Evolutionary conservation across 2,888 invertebrate genomes (phyloP), one percentile per base, ranked within the genome.

Genomic region (Epiperipatus broadwayi): DNA sequence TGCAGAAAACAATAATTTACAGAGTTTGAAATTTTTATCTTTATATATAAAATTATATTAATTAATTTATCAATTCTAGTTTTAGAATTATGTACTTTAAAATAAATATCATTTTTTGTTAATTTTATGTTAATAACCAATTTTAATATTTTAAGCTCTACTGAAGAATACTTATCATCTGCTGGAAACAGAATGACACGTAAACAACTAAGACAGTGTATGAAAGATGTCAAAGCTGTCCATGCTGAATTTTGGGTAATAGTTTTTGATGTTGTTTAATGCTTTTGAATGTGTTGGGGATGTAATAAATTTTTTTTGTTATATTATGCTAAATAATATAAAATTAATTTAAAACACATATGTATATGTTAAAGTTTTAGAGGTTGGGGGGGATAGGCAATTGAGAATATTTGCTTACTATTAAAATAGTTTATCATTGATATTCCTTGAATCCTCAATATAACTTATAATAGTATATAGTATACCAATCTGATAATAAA

Each of bases 171-270:
- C 50, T 52, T 70, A n/a, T 46, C 66, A 36, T 67, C 69, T 28
- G 67, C 69, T 10, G 66, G 69, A 4, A 68, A 68, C 45, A 53
- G 66, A 37, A 52, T 71, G 44, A 66, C 66, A 14, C 54, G 69
- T 29, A 53, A 60, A 12, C 66, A 69, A 48, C 52, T 71, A 31
- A 55, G 61, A 29, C 60, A 60, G 42, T 61, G 60, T 37, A 50
- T 68, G 12, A 59, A 58, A 43, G 64, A 69, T 49, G 59, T 64
- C 1, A 50, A 58, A 31, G 56, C 60, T 44, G 55, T 89, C 37
- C 76, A 80, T 53, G 77, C 81, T 52, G 87, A 89, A 57, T 89
- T 89, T 55, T 87, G 85, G 85, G 61, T 60, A 49, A 47, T 43
- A 34, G 4, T 33, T n/a, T n/a, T n/a, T n/a, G n/a, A n/a, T n/a